A percentile compares a stretch with the other conserved stretches of the same genome.
These are phyloP conservation scores for Habrosyne pyritoides DNA, from an alignment of 2,888 invertebrate species.

Conservation along the genomic window DNA sequence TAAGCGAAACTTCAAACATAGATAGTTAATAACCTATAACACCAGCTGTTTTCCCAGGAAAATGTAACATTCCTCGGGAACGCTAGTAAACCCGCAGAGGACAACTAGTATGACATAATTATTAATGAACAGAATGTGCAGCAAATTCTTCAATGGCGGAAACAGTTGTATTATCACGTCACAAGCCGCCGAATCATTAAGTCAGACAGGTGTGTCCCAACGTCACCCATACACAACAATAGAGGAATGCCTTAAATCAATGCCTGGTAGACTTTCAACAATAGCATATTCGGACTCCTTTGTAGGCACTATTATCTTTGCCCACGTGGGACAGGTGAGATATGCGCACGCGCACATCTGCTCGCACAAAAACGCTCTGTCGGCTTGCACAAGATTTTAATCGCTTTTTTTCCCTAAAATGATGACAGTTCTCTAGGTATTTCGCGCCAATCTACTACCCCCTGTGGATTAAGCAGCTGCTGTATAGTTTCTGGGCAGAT, in stretches of 20 bases:
- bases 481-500: slow-evolving; percentile 32
- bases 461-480: slow-evolving; percentile 62
- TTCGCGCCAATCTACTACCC: slow-evolving; percentile 64
- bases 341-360: slow-evolving; percentile 79
- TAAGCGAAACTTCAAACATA: no score
- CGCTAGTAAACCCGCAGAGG: no score
- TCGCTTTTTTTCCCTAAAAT: slow-evolving; percentile 63
- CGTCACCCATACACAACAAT: slow-evolving; percentile 33
- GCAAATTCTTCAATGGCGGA: not conserved
- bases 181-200: slow-evolving; percentile 25
- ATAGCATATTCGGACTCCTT: slow-evolving; percentile 61
- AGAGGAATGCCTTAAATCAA: slow-evolving; percentile 67
- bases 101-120: no score
- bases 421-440: slow-evolving; percentile 77
- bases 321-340: slow-evolving; percentile 80
- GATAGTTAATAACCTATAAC: no score
- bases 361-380: slow-evolving; percentile 58
- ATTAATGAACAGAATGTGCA: no score
- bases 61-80: no score
- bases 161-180: no score
- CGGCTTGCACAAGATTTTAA: slow-evolving; percentile 81
- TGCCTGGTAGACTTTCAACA: slow-evolving; percentile 56
- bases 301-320: slow-evolving; percentile 67
- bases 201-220: slow-evolving; percentile 44
- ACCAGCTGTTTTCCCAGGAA: no score